Percentiles rank a stretch among this genome's conserved stretches.
Conservation (phyloP, 64 coral and sea anemone species). For the Exaiptasia diaphana region DNA sequence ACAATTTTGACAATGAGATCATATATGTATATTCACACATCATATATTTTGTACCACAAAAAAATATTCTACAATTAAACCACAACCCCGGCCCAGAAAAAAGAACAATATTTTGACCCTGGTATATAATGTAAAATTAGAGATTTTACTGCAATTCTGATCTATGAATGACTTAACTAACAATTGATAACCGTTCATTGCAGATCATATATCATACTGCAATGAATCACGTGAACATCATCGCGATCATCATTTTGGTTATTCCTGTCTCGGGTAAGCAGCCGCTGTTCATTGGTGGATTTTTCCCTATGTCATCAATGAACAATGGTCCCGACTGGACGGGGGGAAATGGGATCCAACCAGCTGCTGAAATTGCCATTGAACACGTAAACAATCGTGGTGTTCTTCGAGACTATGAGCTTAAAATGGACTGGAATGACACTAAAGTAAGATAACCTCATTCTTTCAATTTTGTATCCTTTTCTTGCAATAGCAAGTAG, state of each 20-base stretch:
- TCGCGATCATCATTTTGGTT: neutral
- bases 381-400: conserved; percentile 61
- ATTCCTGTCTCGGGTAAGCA: conserved; percentile 23
- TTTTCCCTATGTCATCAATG: conserved; percentile 77
- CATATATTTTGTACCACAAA: too few relatives aligned
- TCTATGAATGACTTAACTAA: too few relatives aligned
- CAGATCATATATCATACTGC: too few relatives aligned
- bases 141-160: too few relatives aligned
- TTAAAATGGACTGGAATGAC: conserved; percentile 81
- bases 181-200: too few relatives aligned
- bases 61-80: too few relatives aligned
- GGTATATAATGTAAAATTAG: too few relatives aligned
- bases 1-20: too few relatives aligned
- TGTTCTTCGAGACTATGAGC: conserved; percentile 56
- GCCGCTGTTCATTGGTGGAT: conserved; percentile 62
- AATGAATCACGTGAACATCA: neutral
- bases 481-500: too few relatives aligned
- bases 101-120: too few relatives aligned
- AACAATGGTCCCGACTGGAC: conserved; percentile 46
- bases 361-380: conserved; percentile 77
- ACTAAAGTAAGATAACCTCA: conserved; percentile 69
- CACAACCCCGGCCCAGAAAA: too few relatives aligned
- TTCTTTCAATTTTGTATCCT: neutral
- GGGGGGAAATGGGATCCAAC: conserved; percentile 69
- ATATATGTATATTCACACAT: too few relatives aligned